Conservation (phyloP, 2,888 invertebrate species). For the Apamea epomidion region DNA sequence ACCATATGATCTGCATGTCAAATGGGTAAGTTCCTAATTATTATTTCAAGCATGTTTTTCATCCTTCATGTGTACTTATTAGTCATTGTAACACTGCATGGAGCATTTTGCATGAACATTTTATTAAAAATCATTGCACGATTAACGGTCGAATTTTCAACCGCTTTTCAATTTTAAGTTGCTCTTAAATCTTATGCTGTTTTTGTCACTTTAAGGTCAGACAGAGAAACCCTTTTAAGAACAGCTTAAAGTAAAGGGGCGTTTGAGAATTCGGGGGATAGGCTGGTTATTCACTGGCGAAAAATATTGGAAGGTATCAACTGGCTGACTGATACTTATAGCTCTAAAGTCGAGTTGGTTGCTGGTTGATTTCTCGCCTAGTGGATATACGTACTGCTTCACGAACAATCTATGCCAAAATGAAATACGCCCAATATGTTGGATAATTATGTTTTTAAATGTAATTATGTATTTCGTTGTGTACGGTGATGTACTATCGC, state of each 20-base stretch:
- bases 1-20: constrained; percentile 72
- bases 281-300: background rate
- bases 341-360: constrained; percentile 3
- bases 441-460: no score
- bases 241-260: background rate
- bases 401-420: constrained; percentile 12
- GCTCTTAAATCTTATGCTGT: background rate
- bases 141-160: background rate
- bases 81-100: constrained; percentile 58
- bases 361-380: background rate
- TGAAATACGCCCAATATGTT: background rate
- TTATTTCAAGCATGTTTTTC: constrained; percentile 74
- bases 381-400: background rate
- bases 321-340: background rate
- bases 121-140: constrained; percentile 45
- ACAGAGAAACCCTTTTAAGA: background rate
- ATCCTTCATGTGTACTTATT: constrained; percentile 28
- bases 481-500: background rate
- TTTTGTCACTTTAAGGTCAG: background rate
- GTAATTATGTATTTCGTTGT: background rate
- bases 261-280: constrained; percentile 1
- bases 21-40: constrained; percentile 78
- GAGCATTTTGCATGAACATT: constrained; percentile 53
- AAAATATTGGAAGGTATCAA: background rate
- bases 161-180: background rate